These are phyloP conservation scores for Lasioglossum oenotherae DNA, from an alignment of 2,888 invertebrate species.

Conservation along the genomic window DNA sequence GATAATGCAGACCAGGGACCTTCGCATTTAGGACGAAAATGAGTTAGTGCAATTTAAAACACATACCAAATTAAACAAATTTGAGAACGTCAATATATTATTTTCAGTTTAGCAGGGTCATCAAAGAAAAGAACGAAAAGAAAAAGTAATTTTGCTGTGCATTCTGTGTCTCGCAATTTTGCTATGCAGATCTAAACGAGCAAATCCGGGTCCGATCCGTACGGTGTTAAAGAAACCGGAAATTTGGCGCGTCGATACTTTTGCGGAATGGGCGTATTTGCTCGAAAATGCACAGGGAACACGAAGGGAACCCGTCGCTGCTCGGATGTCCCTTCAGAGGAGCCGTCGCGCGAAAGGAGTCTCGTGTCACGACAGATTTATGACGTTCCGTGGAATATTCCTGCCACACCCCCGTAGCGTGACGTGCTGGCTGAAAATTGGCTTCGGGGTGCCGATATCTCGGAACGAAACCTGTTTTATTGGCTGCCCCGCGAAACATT, in stretches of 20 bases:
- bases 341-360: slow-evolving; percentile 17
- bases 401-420: not conserved
- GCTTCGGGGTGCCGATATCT: slow-evolving; percentile 12
- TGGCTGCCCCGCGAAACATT: slow-evolving; percentile 13
- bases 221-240: not conserved
- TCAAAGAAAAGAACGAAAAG: too few species aligned
- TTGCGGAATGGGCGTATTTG: not conserved
- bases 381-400: slow-evolving; percentile 25
- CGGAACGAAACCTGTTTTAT: slow-evolving; percentile 32
- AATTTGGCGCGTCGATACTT: not conserved
- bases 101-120: too few species aligned
- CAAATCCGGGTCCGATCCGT: not conserved
- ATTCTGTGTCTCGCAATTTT: too few species aligned
- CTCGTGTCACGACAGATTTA: slow-evolving; percentile 44
- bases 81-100: too few species aligned
- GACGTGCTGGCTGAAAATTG: slow-evolving; percentile 39
- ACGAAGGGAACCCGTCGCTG: too few species aligned
- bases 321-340: slow-evolving; percentile 11
- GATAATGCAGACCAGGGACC: too few species aligned
- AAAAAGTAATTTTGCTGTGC: too few species aligned
- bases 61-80: too few species aligned
- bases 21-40: too few species aligned
- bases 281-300: not conserved
- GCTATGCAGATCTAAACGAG: not conserved
- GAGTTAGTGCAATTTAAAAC: too few species aligned